A percentile compares a stretch with the other conserved stretches of the same genome.
Conservation (phyloP, 2,888 invertebrate genomes). For the Lottia gigantea region DNA sequence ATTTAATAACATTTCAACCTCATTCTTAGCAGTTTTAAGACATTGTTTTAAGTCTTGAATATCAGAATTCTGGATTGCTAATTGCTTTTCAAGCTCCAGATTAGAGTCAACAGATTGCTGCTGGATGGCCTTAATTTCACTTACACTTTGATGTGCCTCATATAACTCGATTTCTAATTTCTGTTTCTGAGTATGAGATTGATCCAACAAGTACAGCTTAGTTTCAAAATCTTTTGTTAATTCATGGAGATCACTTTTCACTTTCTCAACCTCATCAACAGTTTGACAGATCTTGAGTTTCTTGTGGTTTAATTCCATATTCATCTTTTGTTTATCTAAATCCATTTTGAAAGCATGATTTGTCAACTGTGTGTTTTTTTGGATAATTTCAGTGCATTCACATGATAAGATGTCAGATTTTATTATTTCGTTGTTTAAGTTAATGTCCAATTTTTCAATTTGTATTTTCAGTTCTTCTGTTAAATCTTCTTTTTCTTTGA, state of each 20-base stretch:
- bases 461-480: background rate
- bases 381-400: background rate
- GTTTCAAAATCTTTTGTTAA: background rate
- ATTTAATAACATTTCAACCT: no score
- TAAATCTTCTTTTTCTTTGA: slow-evolving; percentile 11
- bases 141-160: background rate
- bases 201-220: no score
- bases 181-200: no score
- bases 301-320: background rate
- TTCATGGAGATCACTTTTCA: slow-evolving; percentile 17
- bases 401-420: background rate
- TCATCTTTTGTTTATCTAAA: background rate
- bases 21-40: no score
- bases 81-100: slow-evolving; percentile 6
- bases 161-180: background rate
- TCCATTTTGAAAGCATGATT: background rate
- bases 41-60: background rate
- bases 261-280: slow-evolving; percentile 8
- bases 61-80: background rate
- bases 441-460: background rate
- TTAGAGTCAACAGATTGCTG: background rate
- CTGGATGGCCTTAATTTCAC: background rate
- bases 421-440: background rate
- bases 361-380: background rate
- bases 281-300: slow-evolving; percentile 7